Evolutionary conservation across 2,113 vertebrate genomes (phyloP).

Genomic region (Etheostoma spectabile): DNA sequence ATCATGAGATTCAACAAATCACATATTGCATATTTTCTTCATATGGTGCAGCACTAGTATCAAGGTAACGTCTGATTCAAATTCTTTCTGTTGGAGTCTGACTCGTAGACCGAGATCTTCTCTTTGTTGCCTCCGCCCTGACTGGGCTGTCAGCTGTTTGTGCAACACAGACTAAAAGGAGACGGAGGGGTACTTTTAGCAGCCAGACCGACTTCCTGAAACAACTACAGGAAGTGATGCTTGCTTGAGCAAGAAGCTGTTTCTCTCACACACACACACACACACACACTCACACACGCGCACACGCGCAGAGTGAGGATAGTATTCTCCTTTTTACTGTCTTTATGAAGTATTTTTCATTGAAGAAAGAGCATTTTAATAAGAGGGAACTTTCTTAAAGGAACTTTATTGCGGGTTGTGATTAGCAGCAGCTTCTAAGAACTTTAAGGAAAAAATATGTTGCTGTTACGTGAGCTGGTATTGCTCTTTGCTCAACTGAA

Average conservation of each 20-base stretch:
- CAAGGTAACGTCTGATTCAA: no score
- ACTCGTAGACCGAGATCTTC: no score
- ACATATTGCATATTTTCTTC: no score
- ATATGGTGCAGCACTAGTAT: no score
- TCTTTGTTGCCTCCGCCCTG: neutral
- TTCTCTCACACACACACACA: neutral
- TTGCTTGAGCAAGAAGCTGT: conserved; percentile 4
- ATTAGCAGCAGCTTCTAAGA: neutral
- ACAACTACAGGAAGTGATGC: conserved; percentile 47
- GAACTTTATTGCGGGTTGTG: neutral
- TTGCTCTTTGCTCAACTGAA: no score
- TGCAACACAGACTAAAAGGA: neutral
- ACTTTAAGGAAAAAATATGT: no score
- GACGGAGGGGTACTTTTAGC: neutral
- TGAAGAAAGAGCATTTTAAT: neutral
- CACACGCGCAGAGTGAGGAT: neutral
- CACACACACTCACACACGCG: neutral
- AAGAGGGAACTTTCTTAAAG: no score
- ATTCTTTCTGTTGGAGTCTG: no score
- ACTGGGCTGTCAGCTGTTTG: neutral
- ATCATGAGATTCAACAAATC: no score
- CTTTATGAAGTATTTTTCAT: neutral
- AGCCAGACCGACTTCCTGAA: conserved; percentile 19
- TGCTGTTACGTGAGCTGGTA: neutral
- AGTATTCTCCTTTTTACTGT: neutral